These are phyloP conservation scores for Pollenia amentaria DNA, from an alignment of 2,888 invertebrate genomes.

Conservation along the genomic window DNA sequence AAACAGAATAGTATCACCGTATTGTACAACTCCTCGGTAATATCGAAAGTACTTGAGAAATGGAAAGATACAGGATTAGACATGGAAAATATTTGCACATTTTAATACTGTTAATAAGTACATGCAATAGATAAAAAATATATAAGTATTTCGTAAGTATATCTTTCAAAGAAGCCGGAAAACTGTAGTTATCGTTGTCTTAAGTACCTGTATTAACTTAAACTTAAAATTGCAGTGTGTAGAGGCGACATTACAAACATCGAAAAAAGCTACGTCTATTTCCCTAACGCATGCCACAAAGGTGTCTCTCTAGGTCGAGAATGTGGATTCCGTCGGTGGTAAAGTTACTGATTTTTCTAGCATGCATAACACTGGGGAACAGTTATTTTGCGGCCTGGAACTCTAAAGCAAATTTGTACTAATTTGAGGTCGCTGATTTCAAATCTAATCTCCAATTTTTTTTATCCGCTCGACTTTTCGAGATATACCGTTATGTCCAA, in stretches of 20 bases:
- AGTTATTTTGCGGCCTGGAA: too few species aligned
- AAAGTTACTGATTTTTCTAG: background rate
- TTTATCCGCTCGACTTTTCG: too few species aligned
- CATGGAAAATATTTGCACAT: conserved; percentile 45
- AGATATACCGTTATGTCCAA: too few species aligned
- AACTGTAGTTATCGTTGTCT: conserved; percentile 6
- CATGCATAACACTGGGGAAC: too few species aligned
- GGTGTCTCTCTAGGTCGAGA: background rate
- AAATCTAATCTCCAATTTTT: too few species aligned
- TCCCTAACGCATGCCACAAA: background rate
- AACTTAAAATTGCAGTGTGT: background rate
- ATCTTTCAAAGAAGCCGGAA: conserved; percentile 27
- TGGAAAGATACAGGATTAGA: conserved; percentile 18
- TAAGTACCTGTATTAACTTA: conserved; percentile 23
- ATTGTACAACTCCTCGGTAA: conserved; percentile 19
- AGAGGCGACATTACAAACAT: background rate
- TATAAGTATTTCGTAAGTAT: conserved; percentile 18
- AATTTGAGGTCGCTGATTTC: too few species aligned
- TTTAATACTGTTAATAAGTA: conserved; percentile 17
- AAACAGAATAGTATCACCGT: background rate
- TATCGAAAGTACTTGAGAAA: conserved; percentile 60
- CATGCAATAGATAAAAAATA: conserved; percentile 24
- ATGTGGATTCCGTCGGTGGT: conserved; percentile 10
- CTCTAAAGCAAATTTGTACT: too few species aligned
- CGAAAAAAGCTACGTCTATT: background rate